Percentiles rank a stretch among this genome's conserved stretches.
These are phyloP conservation scores for Ectropis crepuscularia DNA, from an alignment of 2,888 invertebrate species.

Conservation along the genomic window DNA sequence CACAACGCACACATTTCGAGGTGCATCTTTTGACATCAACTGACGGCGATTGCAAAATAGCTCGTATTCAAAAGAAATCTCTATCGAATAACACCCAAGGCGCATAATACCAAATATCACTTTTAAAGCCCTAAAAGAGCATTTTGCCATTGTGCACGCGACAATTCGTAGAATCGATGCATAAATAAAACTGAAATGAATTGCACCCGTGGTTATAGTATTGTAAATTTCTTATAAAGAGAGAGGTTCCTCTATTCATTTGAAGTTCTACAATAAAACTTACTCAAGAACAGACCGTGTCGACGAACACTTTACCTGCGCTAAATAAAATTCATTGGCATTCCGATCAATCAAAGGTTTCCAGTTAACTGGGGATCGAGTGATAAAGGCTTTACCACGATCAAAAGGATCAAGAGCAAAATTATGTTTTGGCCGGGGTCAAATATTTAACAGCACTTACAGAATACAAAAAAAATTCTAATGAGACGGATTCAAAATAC, in stretches of 20 bases:
- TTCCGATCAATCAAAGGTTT: conserved; percentile 36
- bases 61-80: conserved; percentile 27
- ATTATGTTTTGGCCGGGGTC: too few species aligned
- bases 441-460: too few species aligned
- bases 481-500: too few species aligned
- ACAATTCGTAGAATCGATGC: conserved; percentile 37
- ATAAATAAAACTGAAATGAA: conserved; percentile 27
- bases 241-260: conserved; percentile 13
- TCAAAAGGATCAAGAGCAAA: too few species aligned
- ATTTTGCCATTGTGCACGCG: conserved; percentile 29
- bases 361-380: conserved; percentile 1
- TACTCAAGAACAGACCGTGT: conserved; percentile 21
- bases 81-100: conserved; percentile 31
- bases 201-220: conserved; percentile 21
- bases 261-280: too few species aligned
- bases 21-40: too few species aligned
- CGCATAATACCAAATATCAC: background rate
- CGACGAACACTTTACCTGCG: conserved; percentile 29
- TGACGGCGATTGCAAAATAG: conserved; percentile 2
- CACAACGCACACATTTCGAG: too few species aligned
- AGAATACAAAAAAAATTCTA: too few species aligned
- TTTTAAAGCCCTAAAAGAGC: conserved; percentile 32
- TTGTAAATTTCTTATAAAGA: conserved; percentile 33
- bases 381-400: background rate
- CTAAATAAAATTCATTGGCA: conserved; percentile 34